phyloP scores from a whole-genome alignment of 2,113 vertebrate species.

The Passer domesticus region DNA sequence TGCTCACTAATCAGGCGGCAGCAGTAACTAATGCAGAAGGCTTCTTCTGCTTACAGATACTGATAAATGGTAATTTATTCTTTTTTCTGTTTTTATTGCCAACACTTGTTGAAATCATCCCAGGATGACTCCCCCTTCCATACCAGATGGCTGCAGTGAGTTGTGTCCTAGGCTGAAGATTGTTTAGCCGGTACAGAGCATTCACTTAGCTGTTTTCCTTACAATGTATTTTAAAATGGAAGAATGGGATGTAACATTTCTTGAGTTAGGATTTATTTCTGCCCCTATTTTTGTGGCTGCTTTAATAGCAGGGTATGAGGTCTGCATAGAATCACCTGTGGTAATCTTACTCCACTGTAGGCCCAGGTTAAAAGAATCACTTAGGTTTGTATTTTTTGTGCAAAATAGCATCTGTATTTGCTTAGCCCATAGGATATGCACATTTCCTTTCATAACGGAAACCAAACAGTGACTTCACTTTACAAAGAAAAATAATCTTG shows the following conservation, averaged over 20 bases:
- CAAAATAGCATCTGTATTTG: background rate
- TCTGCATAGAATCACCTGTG: background rate
- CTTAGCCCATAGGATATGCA: background rate
- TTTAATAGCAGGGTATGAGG: background rate
- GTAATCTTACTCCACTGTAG: background rate
- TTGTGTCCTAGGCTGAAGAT: background rate
- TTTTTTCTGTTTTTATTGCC: background rate
- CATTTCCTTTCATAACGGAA: background rate
- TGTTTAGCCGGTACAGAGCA: background rate
- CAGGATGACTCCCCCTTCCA: background rate
- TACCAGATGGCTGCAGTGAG: rapidly evolving
- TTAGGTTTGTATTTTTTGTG: background rate
- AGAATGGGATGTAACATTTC: background rate
- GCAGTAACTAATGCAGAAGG: background rate
- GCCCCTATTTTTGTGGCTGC: background rate
- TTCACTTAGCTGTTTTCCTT: background rate
- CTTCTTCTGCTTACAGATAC: background rate
- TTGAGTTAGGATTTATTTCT: background rate
- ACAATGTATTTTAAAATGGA: background rate
- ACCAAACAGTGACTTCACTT: background rate
- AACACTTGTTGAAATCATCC: background rate
- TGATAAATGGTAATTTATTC: background rate
- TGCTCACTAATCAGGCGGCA: background rate
- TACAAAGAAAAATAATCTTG: background rate
- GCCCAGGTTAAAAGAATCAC: background rate